Base-by-base conservation (phyloP, 1,140 invertebrate genomes). In the Ceratina japonica region DNA sequence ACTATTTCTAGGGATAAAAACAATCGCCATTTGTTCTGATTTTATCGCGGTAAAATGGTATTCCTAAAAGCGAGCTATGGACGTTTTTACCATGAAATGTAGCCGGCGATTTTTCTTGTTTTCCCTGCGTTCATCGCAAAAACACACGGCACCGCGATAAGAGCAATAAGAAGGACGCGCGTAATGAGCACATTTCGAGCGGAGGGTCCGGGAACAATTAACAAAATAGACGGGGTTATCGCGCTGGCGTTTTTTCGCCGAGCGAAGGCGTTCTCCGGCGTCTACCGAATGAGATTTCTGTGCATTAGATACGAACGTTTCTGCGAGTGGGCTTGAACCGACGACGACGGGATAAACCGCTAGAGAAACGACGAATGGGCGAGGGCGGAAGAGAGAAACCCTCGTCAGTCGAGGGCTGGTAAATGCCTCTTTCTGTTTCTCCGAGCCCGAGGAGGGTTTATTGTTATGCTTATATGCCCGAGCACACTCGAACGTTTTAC, bases 391-490 rank as follows among this genome's bases (percentile, higher is more conserved):
- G 27, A 31, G 44, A 22, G 27, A 44, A 52, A 44, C 37, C 52
- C 59, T 31, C 58, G 65, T 73, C 72, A 54, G 82, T 83, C 56
- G 78, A 81, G 82, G 78, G 70, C 37, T 80, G 72, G 69, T 44
- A 75, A 79, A 84, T 81, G 74, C 79, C 68, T 81, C 70, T 73
- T 84, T 85, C 83, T 74, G 73, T 73, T 81, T 66, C 82, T 79
- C 64, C 44, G 54, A 70, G 74, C 75, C 31, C 52, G 27, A 31
- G 64, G 72, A 64, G 74, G 82, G 83, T 85, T 85, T 85, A 85
- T 85, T 85, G 82, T 85, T 85, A 84, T 81, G 83, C 82, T 85
- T 83, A 81, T 84, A 84, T 71, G 79, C 59, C 10, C 64, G 61
- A 76, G 70, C 49, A 68, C 72, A 49, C 62, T 31, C 10, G 3